Base-by-base conservation (phyloP, 2,797 vertebrate species). In the Cottoperca gobio region DNA sequence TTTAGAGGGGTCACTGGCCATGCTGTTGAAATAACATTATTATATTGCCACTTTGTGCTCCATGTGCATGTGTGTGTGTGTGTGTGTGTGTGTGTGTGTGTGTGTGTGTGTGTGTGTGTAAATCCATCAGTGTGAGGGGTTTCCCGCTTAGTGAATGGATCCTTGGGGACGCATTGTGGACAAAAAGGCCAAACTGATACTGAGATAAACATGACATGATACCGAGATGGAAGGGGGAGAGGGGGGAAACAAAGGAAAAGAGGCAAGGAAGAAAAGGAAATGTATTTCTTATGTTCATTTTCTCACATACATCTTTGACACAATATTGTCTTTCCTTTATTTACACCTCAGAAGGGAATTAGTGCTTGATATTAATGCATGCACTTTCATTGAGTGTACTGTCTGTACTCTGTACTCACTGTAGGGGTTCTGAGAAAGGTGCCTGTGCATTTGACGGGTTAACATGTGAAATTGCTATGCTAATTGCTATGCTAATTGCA, bases 1-100 rank as follows among this genome's bases (percentile, higher is more conserved):
- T 91, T 93, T 92, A 93, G 89, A 91, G 78, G 89, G 92, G 93
- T 94, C 93, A 93, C 50, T 83, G 92, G 74, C 75, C 88, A 87
- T 70, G 79, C 81, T 85, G 83, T 86, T 88, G 68, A 92, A 93
- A 93, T 92, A 93, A 93, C 87, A 91, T 84, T 81, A 89, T 89
- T 90, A 85, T 86, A 77, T 69, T 73, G 79, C 68, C 71, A 79
- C 64, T 86, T 53, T 86, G 78, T 82, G 85, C 43, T 79, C 82
- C 46, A 37, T 73, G 66, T 59, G 49, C 70, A 57, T 62, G 68
- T 53, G 57, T 68, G 62, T 70, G 60, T 55, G n/a, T 33, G 64
- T 62, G 63, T 55, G 61, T 33, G 60, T 65, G 70, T 55, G 61
- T 37, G 62, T 69, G 72, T 58, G 52, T 66, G 42, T 62, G 39